These are phyloP conservation scores for Cyprinodon diabolis DNA, from an alignment of 2,797 vertebrate genomes.

Conservation along the genomic window DNA sequence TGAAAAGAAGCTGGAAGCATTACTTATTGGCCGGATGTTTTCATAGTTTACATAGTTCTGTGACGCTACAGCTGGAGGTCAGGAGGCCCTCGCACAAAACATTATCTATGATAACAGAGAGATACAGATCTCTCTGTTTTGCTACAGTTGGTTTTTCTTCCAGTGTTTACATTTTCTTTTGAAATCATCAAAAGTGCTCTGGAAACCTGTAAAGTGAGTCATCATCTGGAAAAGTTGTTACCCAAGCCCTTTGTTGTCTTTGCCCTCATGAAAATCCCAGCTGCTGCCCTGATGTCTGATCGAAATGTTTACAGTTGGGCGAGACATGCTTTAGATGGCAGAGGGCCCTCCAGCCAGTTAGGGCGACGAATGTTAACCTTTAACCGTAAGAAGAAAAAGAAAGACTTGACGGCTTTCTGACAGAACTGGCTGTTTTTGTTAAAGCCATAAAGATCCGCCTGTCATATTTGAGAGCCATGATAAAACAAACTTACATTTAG, in stretches of 20 bases:
- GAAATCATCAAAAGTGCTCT: constrained; percentile 61
- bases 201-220: constrained; percentile 60
- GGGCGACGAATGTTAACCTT: constrained; percentile 42
- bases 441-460: background rate
- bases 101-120: constrained; percentile 12
- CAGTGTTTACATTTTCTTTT: constrained; percentile 43
- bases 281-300: constrained; percentile 57
- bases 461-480: constrained; percentile 3
- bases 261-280: constrained; percentile 57
- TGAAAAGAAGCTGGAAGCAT: constrained; percentile 40
- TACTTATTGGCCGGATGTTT: constrained; percentile 14
- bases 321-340: constrained; percentile 33
- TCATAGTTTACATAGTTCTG: constrained; percentile 45
- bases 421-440: too few species aligned
- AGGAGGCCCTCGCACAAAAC: constrained; percentile 34
- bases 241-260: constrained; percentile 50
- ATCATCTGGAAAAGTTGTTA: constrained; percentile 57
- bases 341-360: constrained; percentile 16
- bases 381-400: background rate
- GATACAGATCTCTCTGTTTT: constrained; percentile 37
- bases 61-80: constrained; percentile 48
- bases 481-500: constrained; percentile 24
- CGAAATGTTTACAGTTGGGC: constrained; percentile 52
- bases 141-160: constrained; percentile 34
- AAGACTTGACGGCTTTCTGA: too few species aligned